Base-by-base conservation (phyloP, 2,888 invertebrate genomes). In the Andrena haemorrhoa region DNA sequence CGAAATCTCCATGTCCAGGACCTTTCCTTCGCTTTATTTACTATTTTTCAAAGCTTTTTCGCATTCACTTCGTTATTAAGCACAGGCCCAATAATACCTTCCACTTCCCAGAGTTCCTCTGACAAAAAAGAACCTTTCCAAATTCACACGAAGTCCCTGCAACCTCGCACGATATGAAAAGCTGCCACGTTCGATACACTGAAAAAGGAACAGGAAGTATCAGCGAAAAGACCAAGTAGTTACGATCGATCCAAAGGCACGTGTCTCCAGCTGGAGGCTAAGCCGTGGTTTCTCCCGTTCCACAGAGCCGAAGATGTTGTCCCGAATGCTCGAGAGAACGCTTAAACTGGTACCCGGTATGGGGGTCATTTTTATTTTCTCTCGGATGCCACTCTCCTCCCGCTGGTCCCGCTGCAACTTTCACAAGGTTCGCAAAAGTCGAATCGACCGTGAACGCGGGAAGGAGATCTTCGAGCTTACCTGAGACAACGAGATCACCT, bases 1-100 rank as follows among this genome's bases (percentile, higher is more conserved):
- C 87, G 89, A 89, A 89, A 85, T 89, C 89, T 87, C 89, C 89
- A 75, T 58, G 74, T 70, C 26, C 29, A 23, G 49, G 8, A 16
- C 49, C 53, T 68, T 35, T 51, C 2, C 63, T 68, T 20, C 31
- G 20, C 12, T 51, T 51, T 53, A 33, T 35, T 33, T 4, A 0
- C 26, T 6, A 12, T 20, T 33, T 4, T 51, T 23, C n/a, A 12
- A 16, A 26, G 12, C 10, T 41, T 0, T 56, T 10, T 26, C 10
- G 7, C 20, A 20, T 7, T 6, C 51, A 20, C n/a, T n/a, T 20
- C 20, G 51, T 51, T 51, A 51, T 41, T 3, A 41, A 41, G 12
- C 41, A 4, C 5, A 16, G 41, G 41, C 16, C 41, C 16, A 41
- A 41, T 16, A 16, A 41, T 12, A 1, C 1, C 12, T 41, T 41